phyloP scores from a whole-genome alignment of 2,888 invertebrate species.

The Noctua janthina region DNA sequence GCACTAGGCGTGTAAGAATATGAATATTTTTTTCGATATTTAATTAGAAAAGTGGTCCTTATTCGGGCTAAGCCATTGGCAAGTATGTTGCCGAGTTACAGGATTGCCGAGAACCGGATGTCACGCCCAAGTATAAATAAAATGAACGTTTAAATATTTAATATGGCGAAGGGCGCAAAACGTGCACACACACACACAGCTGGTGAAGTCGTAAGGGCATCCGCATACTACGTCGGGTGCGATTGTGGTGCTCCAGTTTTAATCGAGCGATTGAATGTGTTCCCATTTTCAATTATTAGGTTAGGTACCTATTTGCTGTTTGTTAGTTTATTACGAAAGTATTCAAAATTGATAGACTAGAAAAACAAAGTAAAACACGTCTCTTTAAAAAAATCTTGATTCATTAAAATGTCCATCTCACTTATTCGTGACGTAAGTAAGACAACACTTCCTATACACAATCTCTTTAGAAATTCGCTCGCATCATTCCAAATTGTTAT shows the following conservation, averaged over 20 bases:
- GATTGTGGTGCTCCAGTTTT: constrained; percentile 10
- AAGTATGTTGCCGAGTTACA: constrained; percentile 68
- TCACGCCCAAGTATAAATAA: constrained; percentile 59
- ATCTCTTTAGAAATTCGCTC: constrained; percentile 3
- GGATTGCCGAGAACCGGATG: constrained; percentile 42
- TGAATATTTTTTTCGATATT: constrained; percentile 59
- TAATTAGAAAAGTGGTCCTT: constrained; percentile 71
- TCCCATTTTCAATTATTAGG: not conserved
- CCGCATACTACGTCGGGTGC: constrained; percentile 18
- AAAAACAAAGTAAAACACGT: not conserved
- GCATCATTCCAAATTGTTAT: constrained; percentile 1
- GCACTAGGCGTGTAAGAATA: constrained; percentile 64
- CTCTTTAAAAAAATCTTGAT: not conserved
- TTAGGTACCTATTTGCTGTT: not conserved
- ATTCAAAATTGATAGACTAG: not conserved
- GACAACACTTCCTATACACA: not conserved
- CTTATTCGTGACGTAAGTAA: not conserved
- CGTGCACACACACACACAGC: constrained; percentile 56
- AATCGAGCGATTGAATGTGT: not conserved
- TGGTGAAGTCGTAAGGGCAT: constrained; percentile 53
- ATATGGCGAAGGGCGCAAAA: constrained; percentile 51
- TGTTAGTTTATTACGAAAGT: no score
- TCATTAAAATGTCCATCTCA: not conserved
- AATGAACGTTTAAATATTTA: constrained; percentile 63
- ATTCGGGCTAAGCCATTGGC: constrained; percentile 65